Conservation (phyloP, 2,113 vertebrate genomes). For the Azemiops feae region DNA sequence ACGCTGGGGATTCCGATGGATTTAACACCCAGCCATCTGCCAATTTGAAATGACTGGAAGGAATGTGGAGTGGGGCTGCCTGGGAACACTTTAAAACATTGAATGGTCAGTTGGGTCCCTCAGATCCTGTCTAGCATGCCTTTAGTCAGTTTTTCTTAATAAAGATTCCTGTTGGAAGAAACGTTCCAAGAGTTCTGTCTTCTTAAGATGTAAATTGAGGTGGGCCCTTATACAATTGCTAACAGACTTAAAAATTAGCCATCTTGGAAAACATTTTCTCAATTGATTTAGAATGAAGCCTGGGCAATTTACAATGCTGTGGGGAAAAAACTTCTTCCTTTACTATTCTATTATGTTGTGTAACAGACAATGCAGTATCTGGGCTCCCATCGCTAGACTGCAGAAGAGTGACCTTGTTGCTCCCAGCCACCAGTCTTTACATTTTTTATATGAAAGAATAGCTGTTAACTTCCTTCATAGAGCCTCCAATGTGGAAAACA, state of each 20-base stretch:
- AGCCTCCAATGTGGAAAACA: not conserved
- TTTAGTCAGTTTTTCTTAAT: too few species aligned
- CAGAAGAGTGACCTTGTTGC: not conserved
- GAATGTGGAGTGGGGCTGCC: too few species aligned
- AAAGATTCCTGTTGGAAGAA: too few species aligned
- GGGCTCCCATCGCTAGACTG: not conserved
- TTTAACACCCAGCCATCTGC: too few species aligned
- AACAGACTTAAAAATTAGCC: not conserved
- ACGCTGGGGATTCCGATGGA: too few species aligned
- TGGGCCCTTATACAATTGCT: too few species aligned
- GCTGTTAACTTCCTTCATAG: slow-evolving; percentile 3
- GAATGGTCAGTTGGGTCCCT: too few species aligned
- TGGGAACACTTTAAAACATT: too few species aligned
- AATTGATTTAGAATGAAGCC: not conserved
- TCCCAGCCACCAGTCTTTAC: not conserved
- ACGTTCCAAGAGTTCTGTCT: too few species aligned
- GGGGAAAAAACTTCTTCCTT: slow-evolving; percentile 26
- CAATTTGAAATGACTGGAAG: too few species aligned
- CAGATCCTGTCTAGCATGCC: too few species aligned
- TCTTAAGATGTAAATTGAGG: too few species aligned
- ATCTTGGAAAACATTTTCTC: not conserved
- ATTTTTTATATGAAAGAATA: not conserved
- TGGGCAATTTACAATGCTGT: not conserved
- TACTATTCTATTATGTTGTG: slow-evolving; percentile 18
- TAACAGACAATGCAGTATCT: slow-evolving; percentile 9